A percentile compares a stretch with the other conserved stretches of the same genome.
Evolutionary conservation across 92 coral and sea anemone species (phyloP).

Genomic region (Bergia sp.): DNA sequence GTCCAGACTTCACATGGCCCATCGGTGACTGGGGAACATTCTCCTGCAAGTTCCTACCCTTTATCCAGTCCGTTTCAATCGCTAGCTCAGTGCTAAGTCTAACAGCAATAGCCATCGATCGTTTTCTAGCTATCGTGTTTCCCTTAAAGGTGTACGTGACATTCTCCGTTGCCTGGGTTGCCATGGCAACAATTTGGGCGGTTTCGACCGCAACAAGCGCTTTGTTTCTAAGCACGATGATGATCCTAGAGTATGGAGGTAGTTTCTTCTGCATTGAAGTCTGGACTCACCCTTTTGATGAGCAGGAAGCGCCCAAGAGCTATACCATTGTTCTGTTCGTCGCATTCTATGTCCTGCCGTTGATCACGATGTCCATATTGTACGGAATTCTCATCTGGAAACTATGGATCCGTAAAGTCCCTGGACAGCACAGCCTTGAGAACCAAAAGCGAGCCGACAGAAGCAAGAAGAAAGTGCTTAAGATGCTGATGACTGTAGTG

Average conservation of each 20-base stretch:
- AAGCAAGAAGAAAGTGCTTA: slow-evolving; percentile 81
- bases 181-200: slow-evolving; percentile 73
- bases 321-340: slow-evolving; percentile 71
- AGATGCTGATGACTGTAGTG: slow-evolving; percentile 79
- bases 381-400: slow-evolving; percentile 71
- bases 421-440: slow-evolving; percentile 71
- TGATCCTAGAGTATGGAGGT: slow-evolving; percentile 5
- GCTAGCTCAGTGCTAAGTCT: slow-evolving; percentile 82
- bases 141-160: slow-evolving; percentile 78
- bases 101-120: slow-evolving; percentile 80
- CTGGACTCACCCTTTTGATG: slow-evolving; percentile 59
- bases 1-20: slow-evolving; percentile 46
- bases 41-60: slow-evolving; percentile 73
- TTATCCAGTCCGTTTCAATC: slow-evolving; percentile 70
- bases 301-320: slow-evolving; percentile 46
- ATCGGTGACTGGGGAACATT: slow-evolving; percentile 53
- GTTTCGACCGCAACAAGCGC: slow-evolving; percentile 65
- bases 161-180: slow-evolving; percentile 62
- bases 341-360: slow-evolving; percentile 71
- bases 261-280: slow-evolving; percentile 55
- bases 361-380: slow-evolving; percentile 58
- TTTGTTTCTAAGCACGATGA: slow-evolving; percentile 66
- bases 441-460: slow-evolving; percentile 75
- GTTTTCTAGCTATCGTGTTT: slow-evolving; percentile 74
- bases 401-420: slow-evolving; percentile 86